Evolutionary conservation across 2,888 invertebrate genomes (phyloP), one percentile per base, ranked within the genome.

Genomic region (Thera obeliscata): DNA sequence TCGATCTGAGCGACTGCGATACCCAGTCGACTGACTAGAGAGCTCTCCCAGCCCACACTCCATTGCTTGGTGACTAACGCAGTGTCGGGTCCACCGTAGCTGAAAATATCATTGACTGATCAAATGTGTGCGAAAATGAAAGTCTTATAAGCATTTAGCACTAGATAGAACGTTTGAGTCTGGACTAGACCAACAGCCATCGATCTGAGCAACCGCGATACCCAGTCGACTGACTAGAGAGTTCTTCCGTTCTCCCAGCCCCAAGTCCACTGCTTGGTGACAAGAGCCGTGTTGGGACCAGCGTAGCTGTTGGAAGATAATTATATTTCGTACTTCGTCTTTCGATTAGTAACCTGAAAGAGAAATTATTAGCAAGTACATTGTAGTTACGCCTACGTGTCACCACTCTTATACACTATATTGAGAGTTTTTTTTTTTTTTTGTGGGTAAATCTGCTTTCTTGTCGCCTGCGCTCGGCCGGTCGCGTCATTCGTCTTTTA

Each of bases 81-180:
- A 0, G 98, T 96, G 80, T 98, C 98, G 0, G 99, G 99, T 4
- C 99, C 99, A 3, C 96, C 99, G 85, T 99, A 98, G 4, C 97
- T 98, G 87, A 60, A 22, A 67, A 50, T 4, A 52, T 22, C 33
- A 54, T 35, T 54, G 22, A 7, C 7, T 6, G 5, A 5, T 8
- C 43, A 38, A 38, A 38, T 22, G 22, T 22, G 22, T 22, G 22
- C 22, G 22, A 22, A 22, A 22, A 22, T 22, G 22, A 22, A 22
- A 22, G 22, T 22, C 22, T 22, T 22, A 22, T 22, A 22, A 22
- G 22, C 22, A 22, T 22, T 22, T 22, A 22, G 22, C 22, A 22
- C 22, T 22, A 22, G 1, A 22, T 22, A 22, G 22, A 22, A 22
- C 0, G 22, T 22, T 22, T 22, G 22, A 22, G 22, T 1, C 22